Evolutionary conservation across 37 sponge, comb jelly and placozoan genomes (phyloP).

Genomic region (Axinella damicornis): DNA sequence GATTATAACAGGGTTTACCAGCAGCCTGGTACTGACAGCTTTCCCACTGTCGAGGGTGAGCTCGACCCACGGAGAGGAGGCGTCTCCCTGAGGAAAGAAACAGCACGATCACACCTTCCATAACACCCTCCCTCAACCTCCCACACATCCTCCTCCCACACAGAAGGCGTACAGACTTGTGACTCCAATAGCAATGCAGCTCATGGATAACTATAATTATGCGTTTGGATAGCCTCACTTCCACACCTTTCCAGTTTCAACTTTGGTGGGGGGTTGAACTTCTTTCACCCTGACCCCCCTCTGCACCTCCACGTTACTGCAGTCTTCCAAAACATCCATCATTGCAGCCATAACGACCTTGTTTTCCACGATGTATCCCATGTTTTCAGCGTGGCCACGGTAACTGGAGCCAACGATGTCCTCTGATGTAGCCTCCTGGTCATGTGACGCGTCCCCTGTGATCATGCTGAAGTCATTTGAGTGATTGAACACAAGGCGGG

Average conservation of each 20-base stretch:
- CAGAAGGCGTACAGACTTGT: too few species aligned
- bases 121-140: too few species aligned
- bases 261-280: too few species aligned
- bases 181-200: too few species aligned
- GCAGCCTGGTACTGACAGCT: constrained; percentile 17
- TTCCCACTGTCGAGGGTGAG: constrained; percentile 41
- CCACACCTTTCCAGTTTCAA: too few species aligned
- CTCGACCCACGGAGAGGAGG: constrained; percentile 2
- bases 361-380: constrained; percentile 86
- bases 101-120: not conserved
- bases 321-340: constrained; percentile 2
- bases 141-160: too few species aligned
- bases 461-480: too few species aligned
- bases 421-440: not conserved
- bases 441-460: not conserved
- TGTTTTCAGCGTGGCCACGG: not conserved
- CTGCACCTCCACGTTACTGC: constrained; percentile 44
- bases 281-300: constrained; percentile 23
- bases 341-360: constrained; percentile 54
- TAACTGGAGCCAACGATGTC: not conserved
- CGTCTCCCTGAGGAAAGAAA: not conserved
- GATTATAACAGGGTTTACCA: constrained; percentile 1
- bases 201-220: too few species aligned
- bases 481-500: constrained; percentile 1
- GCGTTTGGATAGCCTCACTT: too few species aligned